Conservation (phyloP, 2,888 invertebrate species). For the Megamerina dolium region DNA sequence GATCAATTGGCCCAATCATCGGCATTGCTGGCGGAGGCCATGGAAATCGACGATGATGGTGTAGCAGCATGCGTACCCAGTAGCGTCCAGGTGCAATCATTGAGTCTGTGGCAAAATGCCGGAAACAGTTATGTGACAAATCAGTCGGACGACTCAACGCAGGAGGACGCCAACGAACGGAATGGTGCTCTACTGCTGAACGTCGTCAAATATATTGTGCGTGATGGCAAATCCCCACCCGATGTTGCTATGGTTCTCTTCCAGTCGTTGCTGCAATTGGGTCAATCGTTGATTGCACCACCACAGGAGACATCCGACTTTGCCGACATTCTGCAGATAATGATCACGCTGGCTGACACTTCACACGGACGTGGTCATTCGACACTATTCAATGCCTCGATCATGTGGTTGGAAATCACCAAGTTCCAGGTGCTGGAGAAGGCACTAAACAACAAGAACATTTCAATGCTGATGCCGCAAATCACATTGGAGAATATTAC, state of each 20-base stretch:
- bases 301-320: conserved; percentile 67
- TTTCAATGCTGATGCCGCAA: conserved; percentile 26
- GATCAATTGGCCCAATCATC: conserved; percentile 42
- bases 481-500: conserved; percentile 70
- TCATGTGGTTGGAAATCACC: conserved; percentile 74
- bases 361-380: conserved; percentile 68
- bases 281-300: conserved; percentile 60
- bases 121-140: conserved; percentile 50
- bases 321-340: conserved; percentile 67
- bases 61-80: conserved; percentile 24
- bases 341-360: conserved; percentile 80
- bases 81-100: conserved; percentile 18
- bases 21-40: conserved; percentile 40
- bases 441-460: conserved; percentile 25
- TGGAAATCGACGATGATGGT: conserved; percentile 51
- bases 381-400: conserved; percentile 70
- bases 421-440: conserved; percentile 47
- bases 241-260: conserved; percentile 53
- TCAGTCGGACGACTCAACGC: conserved; percentile 36
- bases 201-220: conserved; percentile 66
- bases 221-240: conserved; percentile 52
- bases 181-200: conserved; percentile 66
- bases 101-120: conserved; percentile 42
- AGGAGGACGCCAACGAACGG: conserved; percentile 52
- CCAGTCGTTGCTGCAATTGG: conserved; percentile 68